Evolutionary conservation across 2,888 invertebrate genomes (phyloP).

Genomic region (Drosophila engyochracea): DNA sequence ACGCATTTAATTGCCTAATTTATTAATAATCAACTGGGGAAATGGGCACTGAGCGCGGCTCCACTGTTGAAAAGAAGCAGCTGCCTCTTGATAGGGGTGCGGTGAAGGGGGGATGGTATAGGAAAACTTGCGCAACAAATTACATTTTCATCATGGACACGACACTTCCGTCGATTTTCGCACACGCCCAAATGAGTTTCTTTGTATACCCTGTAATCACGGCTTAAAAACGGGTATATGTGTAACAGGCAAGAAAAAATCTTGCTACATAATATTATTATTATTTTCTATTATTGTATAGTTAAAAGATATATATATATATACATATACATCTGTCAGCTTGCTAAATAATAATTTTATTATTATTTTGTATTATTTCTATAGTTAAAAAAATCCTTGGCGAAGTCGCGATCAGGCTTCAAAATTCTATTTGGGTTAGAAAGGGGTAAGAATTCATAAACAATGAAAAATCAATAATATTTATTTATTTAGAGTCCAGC

Average conservation of each 20-base stretch:
- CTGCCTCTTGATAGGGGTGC: slow-evolving; percentile 36
- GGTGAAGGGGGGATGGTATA: neutral
- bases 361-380: too few species aligned
- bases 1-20: slow-evolving; percentile 79
- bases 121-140: slow-evolving; percentile 61
- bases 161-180: slow-evolving; percentile 55
- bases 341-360: too few species aligned
- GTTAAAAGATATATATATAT: too few species aligned
- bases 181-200: slow-evolving; percentile 62
- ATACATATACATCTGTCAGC: too few species aligned
- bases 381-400: too few species aligned
- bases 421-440: too few species aligned
- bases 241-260: neutral
- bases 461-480: too few species aligned
- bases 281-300: too few species aligned
- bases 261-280: too few species aligned
- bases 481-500: too few species aligned
- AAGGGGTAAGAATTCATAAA: too few species aligned
- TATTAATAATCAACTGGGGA: slow-evolving; percentile 69
- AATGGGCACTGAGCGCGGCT: neutral
- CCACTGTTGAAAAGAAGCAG: slow-evolving; percentile 35
- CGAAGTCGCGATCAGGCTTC: too few species aligned
- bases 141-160: slow-evolving; percentile 59
- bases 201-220: neutral
- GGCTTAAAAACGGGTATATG: neutral